Evolutionary conservation across 2,888 invertebrate species (phyloP).

Genomic region (Spodoptera littoralis): DNA sequence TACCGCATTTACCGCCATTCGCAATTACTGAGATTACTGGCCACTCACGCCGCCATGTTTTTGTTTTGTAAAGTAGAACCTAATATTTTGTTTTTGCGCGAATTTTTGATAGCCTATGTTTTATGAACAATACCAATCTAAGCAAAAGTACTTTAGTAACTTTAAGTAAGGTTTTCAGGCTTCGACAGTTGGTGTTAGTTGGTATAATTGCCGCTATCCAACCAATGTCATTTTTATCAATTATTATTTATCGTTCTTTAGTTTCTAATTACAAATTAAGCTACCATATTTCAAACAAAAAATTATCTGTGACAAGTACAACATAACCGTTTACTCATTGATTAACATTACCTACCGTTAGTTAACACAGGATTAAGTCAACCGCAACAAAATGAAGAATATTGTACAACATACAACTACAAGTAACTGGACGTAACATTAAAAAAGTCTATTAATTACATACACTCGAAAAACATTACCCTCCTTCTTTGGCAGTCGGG

Average conservation of each 20-base stretch:
- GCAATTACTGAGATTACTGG: slow-evolving; percentile 46
- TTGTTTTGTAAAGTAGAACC: slow-evolving; percentile 22
- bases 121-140: no score
- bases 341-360: slow-evolving; percentile 23
- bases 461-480: no score
- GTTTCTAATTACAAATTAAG: no score
- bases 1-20: slow-evolving; percentile 50
- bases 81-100: slow-evolving; percentile 42
- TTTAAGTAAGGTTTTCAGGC: no score
- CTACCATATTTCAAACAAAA: no score
- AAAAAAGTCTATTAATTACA: slow-evolving; percentile 47
- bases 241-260: no score
- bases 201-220: no score
- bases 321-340: slow-evolving; percentile 9
- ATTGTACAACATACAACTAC: slow-evolving; percentile 35
- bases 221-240: no score
- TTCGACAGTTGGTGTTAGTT: no score
- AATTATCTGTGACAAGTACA: neutral
- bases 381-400: slow-evolving; percentile 31
- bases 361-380: slow-evolving; percentile 12
- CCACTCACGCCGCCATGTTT: slow-evolving; percentile 21
- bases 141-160: no score
- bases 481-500: no score
- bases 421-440: slow-evolving; percentile 21
- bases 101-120: slow-evolving; percentile 1